Evolutionary conservation across 2,113 vertebrate species (phyloP).

Genomic region (Pelecanus crispus): DNA sequence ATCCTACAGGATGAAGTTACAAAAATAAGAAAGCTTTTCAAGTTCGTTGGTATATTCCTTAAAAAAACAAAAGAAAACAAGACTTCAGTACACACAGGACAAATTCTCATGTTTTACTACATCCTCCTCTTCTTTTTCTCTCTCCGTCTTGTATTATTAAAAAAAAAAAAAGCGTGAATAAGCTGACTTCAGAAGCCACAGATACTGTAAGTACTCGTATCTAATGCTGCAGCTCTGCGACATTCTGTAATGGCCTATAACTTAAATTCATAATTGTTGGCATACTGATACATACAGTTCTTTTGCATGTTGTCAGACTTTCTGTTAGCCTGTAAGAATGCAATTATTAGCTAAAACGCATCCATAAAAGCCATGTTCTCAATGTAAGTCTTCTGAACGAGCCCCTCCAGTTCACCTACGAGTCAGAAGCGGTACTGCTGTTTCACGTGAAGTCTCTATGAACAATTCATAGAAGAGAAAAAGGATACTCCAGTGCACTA

Average conservation of each 20-base stretch:
- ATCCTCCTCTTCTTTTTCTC: background rate
- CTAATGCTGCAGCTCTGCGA: background rate
- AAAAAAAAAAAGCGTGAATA: background rate
- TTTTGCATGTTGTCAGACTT: background rate
- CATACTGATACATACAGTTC: background rate
- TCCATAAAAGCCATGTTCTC: background rate
- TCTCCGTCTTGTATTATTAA: background rate
- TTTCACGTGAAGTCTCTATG: background rate
- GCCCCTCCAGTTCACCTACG: background rate
- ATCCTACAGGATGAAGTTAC: background rate
- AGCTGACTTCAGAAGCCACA: background rate
- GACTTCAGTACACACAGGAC: background rate
- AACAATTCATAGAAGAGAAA: conserved; percentile 21
- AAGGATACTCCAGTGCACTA: conserved; percentile 98
- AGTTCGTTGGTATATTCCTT: background rate
- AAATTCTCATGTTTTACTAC: background rate
- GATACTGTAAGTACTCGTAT: background rate
- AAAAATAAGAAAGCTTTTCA: background rate
- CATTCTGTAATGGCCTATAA: background rate
- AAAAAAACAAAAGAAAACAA: background rate
- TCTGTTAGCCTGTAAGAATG: background rate
- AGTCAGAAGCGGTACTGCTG: background rate
- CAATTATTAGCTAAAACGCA: background rate
- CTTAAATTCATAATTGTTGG: background rate
- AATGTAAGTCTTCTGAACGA: background rate